Percentiles rank a stretch among this genome's conserved stretches.
These are phyloP conservation scores for Lymantria dispar DNA, from an alignment of 2,888 invertebrate genomes.

Conservation along the genomic window DNA sequence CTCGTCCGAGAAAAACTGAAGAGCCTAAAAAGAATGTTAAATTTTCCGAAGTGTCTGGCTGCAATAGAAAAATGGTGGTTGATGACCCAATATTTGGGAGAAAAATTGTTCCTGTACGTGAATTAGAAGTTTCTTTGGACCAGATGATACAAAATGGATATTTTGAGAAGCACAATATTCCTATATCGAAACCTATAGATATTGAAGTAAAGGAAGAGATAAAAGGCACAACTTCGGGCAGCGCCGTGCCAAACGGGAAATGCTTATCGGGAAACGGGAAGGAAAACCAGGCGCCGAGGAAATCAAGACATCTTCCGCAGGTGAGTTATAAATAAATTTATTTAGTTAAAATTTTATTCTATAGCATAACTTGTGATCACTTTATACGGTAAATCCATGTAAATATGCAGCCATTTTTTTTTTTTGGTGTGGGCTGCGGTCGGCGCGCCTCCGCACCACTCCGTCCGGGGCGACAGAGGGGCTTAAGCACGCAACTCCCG, in stretches of 20 bases:
- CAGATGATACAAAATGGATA: constrained; percentile 79
- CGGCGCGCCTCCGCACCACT: no score
- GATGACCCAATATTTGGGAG: constrained; percentile 70
- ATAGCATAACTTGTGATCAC: no score
- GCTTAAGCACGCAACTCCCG: no score
- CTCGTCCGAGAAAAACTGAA: constrained; percentile 55
- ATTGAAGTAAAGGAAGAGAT: constrained; percentile 48
- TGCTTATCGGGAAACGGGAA: constrained; percentile 56
- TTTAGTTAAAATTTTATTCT: not conserved
- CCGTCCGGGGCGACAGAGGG: no score
- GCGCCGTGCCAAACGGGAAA: constrained; percentile 62
- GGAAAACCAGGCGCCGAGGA: constrained; percentile 45
- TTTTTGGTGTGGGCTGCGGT: no score
- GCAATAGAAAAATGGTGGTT: constrained; percentile 71
- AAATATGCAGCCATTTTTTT: no score
- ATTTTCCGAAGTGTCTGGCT: constrained; percentile 77
- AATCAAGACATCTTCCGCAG: constrained; percentile 70
- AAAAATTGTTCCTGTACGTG: constrained; percentile 73
- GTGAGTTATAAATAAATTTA: constrained; percentile 36
- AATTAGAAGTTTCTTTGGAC: constrained; percentile 74
- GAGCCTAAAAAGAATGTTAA: constrained; percentile 76
- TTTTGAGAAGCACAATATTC: constrained; percentile 76
- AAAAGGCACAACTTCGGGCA: constrained; percentile 22
- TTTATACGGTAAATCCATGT: no score
- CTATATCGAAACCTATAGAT: constrained; percentile 57